Percentiles rank a stretch among this genome's conserved stretches.
Conservation (phyloP, 2,113 vertebrate genomes). For the Hemibagrus wyckioides region DNA sequence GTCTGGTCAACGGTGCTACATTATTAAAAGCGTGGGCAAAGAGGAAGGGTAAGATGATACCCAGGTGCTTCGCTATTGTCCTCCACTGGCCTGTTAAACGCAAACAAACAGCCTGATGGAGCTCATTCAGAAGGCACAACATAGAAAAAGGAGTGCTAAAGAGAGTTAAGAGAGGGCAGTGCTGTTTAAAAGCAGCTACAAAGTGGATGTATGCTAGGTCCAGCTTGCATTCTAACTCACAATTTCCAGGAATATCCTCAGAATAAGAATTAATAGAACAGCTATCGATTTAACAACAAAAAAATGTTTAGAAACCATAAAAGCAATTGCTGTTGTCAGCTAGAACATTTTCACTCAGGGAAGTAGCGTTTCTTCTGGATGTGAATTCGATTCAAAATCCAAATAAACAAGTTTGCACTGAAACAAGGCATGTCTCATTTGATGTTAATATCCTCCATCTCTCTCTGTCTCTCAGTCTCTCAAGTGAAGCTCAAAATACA, state of each 20-base stretch:
- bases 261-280: not conserved
- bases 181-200: not conserved
- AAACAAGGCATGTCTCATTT: not conserved
- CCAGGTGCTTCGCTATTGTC: not conserved
- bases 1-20: constrained; percentile 50
- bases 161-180: not conserved
- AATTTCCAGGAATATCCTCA: not conserved
- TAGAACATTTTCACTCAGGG: not conserved
- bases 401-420: not conserved
- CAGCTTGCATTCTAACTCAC: not conserved
- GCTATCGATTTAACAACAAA: not conserved
- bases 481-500: not conserved
- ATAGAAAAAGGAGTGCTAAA: not conserved
- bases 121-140: constrained; percentile 22
- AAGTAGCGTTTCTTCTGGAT: not conserved
- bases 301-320: not conserved
- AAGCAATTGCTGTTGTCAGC: not conserved
- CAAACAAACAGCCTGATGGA: constrained; percentile 27
- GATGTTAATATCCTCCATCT: not conserved
- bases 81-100: not conserved
- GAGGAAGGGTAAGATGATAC: constrained; percentile 44
- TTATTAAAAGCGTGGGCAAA: constrained; percentile 65
- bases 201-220: not conserved
- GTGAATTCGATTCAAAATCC: not conserved
- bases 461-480: not conserved